phyloP scores from a whole-genome alignment of 2,888 invertebrate species.

The Acanthacorydalis orientalis region DNA sequence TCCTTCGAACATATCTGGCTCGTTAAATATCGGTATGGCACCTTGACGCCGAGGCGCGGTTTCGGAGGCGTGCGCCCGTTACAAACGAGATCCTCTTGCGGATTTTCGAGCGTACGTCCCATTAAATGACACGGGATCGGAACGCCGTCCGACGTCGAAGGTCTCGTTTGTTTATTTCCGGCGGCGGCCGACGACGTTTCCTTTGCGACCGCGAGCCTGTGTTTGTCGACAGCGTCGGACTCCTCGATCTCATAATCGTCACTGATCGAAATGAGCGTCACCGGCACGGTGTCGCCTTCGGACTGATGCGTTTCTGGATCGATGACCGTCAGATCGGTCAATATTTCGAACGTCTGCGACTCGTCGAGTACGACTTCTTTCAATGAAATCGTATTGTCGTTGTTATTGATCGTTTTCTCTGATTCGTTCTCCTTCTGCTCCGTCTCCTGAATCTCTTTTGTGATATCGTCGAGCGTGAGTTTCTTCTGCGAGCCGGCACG shows the following conservation, averaged over 20 bases:
- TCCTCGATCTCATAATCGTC: no score
- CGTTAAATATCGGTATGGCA: slow-evolving; percentile 27
- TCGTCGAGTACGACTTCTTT: background rate
- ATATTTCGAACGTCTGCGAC: background rate
- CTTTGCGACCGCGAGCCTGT: background rate
- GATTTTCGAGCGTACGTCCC: slow-evolving; percentile 25
- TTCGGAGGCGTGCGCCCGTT: slow-evolving; percentile 24
- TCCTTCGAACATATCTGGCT: slow-evolving; percentile 36
- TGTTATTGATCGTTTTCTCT: background rate
- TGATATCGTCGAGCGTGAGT: background rate
- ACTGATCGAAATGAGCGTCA: no score
- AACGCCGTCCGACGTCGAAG: background rate
- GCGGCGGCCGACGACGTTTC: background rate
- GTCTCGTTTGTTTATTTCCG: background rate
- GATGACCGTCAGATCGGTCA: background rate
- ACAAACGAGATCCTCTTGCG: slow-evolving; percentile 20
- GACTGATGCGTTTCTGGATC: no score
- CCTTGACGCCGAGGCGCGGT: slow-evolving; percentile 26
- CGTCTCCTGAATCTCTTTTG: background rate
- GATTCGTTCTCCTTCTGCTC: background rate
- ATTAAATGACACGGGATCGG: slow-evolving; percentile 24
- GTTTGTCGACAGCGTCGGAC: no score
- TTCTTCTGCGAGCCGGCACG: no score
- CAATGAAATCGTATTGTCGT: background rate
- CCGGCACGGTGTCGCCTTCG: no score